Percentiles rank a stretch among this genome's conserved stretches.
These are phyloP conservation scores for Phenganax subtilis DNA, from an alignment of 92 coral and sea anemone species.

Conservation along the genomic window DNA sequence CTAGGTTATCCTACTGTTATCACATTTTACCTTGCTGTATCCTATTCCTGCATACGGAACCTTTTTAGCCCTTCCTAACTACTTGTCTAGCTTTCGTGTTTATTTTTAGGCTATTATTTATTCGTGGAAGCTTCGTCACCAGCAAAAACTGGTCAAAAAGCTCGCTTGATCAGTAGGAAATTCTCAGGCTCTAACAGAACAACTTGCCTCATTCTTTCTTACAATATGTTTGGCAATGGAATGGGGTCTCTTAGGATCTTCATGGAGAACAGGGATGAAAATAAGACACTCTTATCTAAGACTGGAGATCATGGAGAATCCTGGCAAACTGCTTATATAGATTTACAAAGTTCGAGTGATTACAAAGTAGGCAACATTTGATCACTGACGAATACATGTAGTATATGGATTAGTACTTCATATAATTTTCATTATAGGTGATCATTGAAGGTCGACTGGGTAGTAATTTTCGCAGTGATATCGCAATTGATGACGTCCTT, in stretches of 20 bases:
- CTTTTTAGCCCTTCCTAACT: not conserved
- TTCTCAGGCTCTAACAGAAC: constrained; percentile 52
- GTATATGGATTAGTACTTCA: not conserved
- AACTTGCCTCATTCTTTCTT: constrained; percentile 66
- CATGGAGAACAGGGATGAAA: constrained; percentile 32
- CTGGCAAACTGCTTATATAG: constrained; percentile 54
- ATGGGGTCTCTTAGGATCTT: constrained; percentile 70
- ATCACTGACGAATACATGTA: not conserved
- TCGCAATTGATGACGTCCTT: constrained; percentile 69
- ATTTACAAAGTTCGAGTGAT: constrained; percentile 35
- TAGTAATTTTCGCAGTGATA: constrained; percentile 61
- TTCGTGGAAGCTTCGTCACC: constrained; percentile 61
- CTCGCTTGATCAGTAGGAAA: constrained; percentile 54
- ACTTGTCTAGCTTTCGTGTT: not conserved
- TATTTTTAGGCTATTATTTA: constrained; percentile 40
- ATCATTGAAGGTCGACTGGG: constrained; percentile 71
- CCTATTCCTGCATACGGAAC: not conserved
- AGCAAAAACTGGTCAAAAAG: constrained; percentile 52
- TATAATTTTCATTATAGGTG: constrained; percentile 44
- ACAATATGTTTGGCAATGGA: constrained; percentile 71
- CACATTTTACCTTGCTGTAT: not conserved
- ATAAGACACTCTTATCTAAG: not conserved
- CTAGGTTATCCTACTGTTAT: not conserved
- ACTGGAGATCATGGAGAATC: constrained; percentile 67
- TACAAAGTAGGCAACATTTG: constrained; percentile 41